Evolutionary conservation across 2,797 vertebrate species (phyloP), one percentile per base, ranked within the genome.

Genomic region (Semotilus atromaculatus): DNA sequence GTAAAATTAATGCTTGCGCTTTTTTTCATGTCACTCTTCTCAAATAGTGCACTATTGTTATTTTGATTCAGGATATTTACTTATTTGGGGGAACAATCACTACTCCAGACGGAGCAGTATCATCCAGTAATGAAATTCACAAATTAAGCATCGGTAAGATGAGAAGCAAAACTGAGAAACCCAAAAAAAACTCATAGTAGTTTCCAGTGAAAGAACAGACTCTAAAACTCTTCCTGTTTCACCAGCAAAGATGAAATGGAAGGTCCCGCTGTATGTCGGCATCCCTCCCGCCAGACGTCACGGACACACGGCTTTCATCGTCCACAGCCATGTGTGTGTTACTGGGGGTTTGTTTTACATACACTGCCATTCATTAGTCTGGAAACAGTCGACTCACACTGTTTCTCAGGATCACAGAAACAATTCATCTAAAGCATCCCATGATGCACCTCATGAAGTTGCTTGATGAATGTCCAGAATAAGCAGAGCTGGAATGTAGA

Each of bases 181-280:
- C 40, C n/a, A n/a, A 40, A 10, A 40, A 40, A 3, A 40, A 45
- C 4, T 0, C 5, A 21, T 13, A 14, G 29, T 9, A 10, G 26
- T 66, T 43, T 79, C 26, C 77, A 29, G 58, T 67, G 26, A 34
- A 70, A 58, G 29, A 75, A 70, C 71, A 73, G 45, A 77, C 67
- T 66, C 18, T 13, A 51, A 78, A 21, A 62, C 31, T 29, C 36
- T 60, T 67, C 36, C 9, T 58, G 13, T 53, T 19, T 88, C 87
- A 89, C 60, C 81, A 96, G 94, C 91, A 72, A 96, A 96, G 84
- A 94, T 93, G 87, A 96, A 96, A 90, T 96, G 95, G 94, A 97
- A 97, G 87, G 91, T 95, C 34, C 93, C 94, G 19, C 91, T 97
- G 83, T 96, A 96, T 23, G 85, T 94, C 3, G 94, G 94, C 66